These are phyloP conservation scores for Cataglyphis albicans DNA, from an alignment of 2,888 invertebrate genomes.

Conservation along the genomic window DNA sequence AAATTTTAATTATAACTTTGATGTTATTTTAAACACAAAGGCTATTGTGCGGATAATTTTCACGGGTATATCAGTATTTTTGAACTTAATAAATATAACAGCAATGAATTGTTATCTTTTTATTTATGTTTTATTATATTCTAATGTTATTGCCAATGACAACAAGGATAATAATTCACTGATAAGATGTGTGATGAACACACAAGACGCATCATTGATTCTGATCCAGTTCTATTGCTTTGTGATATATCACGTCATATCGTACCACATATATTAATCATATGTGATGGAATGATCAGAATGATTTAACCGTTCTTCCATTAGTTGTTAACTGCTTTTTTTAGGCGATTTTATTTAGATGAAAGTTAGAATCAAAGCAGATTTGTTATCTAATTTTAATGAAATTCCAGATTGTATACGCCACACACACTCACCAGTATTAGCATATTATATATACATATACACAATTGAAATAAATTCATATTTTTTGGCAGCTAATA, in stretches of 20 bases:
- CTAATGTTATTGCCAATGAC: neutral
- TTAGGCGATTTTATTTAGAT: neutral
- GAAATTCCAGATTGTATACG: neutral
- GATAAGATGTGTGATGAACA: neutral
- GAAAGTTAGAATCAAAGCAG: neutral
- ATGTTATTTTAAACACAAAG: neutral
- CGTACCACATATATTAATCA: neutral
- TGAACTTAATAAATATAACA: neutral
- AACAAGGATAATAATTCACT: neutral
- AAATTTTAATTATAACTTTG: neutral
- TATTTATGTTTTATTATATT: neutral
- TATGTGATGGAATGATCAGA: neutral
- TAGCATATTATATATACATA: too few relatives aligned
- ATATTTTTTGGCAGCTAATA: neutral
- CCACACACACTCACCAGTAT: too few relatives aligned
- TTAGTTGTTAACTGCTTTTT: neutral
- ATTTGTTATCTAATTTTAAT: neutral
- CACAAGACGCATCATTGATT: neutral
- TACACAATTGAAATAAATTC: too few relatives aligned
- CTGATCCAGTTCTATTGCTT: neutral
- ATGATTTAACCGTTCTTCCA: neutral
- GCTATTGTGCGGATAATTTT: neutral
- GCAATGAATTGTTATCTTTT: too few relatives aligned
- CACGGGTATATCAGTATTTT: neutral
- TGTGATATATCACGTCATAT: neutral